Base-by-base conservation (phyloP, 2,888 invertebrate genomes). In the Drosophila nr. perissopoda region DNA sequence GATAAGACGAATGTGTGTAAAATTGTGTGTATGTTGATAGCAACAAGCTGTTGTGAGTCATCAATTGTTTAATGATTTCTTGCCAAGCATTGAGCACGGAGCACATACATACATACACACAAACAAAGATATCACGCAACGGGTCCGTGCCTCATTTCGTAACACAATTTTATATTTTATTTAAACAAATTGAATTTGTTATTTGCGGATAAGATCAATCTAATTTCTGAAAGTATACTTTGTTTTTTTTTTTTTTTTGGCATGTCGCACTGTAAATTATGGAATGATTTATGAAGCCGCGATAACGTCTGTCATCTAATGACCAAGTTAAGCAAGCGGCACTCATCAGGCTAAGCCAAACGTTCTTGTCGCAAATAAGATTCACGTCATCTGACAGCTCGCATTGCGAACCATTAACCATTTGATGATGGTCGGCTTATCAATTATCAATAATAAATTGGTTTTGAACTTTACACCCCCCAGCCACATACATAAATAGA, bases 281-380 rank as follows among this genome's bases (percentile, higher is more conserved):
- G 63, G 60, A 73, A 61, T 81, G 73, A 81, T 81, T 81, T 73
- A 78, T 73, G 78, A 57, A 49, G 10, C 36, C 49, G 45, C 25
- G 68, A 81, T 78, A 78, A 69, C 63, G 63, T 53, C 62, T 60
- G 45, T 65, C 56, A 72, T 72, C 73, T 36, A 49, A 45, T 76
- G 59, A 65, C 81, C 68, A 64, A 72, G 78, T 76, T 76, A 72
- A 58, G 53, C 52, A 59, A 65, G 57, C 56, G 51, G n/a, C 62
- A 62, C 27, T 21, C 18, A 45, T 25, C 29, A 21, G 54, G 34
- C 63, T 69, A 31, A 45, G 16, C 67, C 25, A 57, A 34, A 52
- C 16, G 49, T 49, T 60, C 57, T 48, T 67, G 59, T 69, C 53
- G 29, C 38, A 62, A 42, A 60, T 52, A 69, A 45, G 25, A 25